Conservation (phyloP, 2,797 vertebrate genomes). For the Phrynocephalus forsythii region DNA sequence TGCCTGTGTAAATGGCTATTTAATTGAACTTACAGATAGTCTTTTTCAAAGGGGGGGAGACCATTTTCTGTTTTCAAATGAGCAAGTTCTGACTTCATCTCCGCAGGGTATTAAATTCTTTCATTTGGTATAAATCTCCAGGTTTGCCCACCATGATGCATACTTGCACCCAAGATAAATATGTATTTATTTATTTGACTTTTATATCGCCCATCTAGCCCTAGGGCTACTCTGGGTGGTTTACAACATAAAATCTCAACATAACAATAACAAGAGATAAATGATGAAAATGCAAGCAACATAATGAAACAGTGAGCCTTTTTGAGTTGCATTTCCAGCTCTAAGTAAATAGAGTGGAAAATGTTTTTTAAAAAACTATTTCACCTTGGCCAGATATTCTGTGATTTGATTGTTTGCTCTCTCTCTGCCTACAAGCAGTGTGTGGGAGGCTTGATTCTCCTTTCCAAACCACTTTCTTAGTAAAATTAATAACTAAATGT, state of each 20-base stretch:
- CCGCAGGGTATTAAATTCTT: fast-evolving
- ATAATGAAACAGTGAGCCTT: too few species aligned
- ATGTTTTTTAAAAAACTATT: not conserved
- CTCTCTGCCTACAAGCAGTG: not conserved
- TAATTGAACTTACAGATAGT: conserved; percentile 26
- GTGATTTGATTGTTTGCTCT: not conserved
- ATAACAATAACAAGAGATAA: too few species aligned
- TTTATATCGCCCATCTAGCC: too few species aligned
- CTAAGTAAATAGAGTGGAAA: too few species aligned
- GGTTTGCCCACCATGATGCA: not conserved
- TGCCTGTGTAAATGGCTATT: conserved; percentile 40
- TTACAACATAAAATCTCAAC: too few species aligned
- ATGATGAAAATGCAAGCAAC: too few species aligned
- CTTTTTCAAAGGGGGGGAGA: conserved; percentile 17
- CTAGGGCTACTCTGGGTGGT: too few species aligned
- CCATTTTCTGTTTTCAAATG: not conserved
- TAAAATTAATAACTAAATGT: not conserved
- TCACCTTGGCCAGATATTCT: not conserved
- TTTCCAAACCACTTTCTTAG: too few species aligned
- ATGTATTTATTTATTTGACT: not conserved
- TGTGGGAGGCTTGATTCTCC: not conserved
- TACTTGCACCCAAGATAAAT: not conserved
- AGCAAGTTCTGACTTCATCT: not conserved
- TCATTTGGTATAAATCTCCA: not conserved
- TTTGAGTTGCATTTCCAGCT: too few species aligned